Evolutionary conservation across 2,113 vertebrate genomes (phyloP).

Genomic region (Pluvianellus socialis): DNA sequence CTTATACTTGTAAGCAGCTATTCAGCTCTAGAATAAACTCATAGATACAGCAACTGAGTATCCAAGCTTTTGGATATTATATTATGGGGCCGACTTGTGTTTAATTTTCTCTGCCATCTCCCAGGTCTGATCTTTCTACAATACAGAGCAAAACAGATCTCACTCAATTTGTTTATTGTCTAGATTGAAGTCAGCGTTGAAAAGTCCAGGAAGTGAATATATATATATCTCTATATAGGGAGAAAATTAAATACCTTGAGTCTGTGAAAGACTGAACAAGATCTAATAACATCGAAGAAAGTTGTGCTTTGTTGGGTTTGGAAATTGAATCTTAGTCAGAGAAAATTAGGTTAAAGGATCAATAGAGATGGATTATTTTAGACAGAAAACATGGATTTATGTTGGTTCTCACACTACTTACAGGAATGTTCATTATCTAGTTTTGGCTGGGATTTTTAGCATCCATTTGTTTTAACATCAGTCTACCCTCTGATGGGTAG

Average conservation of each 20-base stretch:
- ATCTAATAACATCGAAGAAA: constrained; percentile 46
- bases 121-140: neutral
- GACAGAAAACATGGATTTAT: constrained; percentile 45
- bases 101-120: neutral
- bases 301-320: constrained; percentile 51
- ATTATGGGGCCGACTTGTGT: neutral
- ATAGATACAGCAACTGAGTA: neutral
- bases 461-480: neutral
- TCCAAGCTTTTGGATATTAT: neutral
- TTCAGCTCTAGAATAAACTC: neutral
- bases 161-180: neutral
- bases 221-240: neutral
- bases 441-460: neutral
- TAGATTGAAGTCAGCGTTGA: neutral
- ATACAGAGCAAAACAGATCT: neutral
- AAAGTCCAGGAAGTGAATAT: neutral
- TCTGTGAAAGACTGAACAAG: constrained; percentile 17
- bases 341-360: constrained; percentile 67
- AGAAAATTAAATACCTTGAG: neutral
- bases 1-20: neutral
- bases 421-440: constrained; percentile 19
- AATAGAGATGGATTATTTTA: constrained; percentile 64
- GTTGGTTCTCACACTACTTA: constrained; percentile 37
- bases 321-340: constrained; percentile 57
- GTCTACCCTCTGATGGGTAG: neutral